A percentile compares a stretch with the other conserved stretches of the same genome.
Conservation (phyloP, 2,113 vertebrate species). For the Vidua macroura region DNA sequence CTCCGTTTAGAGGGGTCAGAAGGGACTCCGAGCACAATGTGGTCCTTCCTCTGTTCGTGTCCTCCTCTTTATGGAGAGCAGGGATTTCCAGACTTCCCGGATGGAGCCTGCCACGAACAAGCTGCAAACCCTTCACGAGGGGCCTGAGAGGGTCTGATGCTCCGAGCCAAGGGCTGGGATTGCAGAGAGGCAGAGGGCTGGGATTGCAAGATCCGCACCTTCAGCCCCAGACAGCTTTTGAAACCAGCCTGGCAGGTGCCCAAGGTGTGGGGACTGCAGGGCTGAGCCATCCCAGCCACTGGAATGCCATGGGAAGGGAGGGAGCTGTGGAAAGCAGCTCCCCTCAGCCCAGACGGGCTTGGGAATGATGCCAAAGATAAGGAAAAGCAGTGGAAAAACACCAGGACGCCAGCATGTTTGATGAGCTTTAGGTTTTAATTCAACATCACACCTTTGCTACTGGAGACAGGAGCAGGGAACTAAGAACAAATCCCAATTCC, state of each 20-base stretch:
- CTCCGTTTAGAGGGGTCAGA: not conserved
- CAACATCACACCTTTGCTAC: constrained; percentile 23
- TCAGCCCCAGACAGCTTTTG: not conserved
- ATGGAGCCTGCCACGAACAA: rapidly evolving
- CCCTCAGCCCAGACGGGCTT: too few species aligned
- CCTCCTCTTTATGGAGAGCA: not conserved
- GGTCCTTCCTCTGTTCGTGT: not conserved
- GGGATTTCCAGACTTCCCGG: not conserved
- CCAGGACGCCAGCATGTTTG: not conserved
- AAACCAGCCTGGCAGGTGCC: not conserved
- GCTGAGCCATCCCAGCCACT: not conserved
- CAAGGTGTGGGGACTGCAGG: not conserved
- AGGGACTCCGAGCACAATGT: rapidly evolving
- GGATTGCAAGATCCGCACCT: not conserved
- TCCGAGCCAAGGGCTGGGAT: not conserved
- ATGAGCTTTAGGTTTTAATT: constrained; percentile 52
- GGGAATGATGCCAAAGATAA: not conserved
- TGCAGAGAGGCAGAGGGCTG: too few species aligned
- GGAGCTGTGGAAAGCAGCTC: not conserved
- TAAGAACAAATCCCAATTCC: not conserved
- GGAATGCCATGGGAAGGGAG: not conserved
- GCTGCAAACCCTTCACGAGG: rapidly evolving
- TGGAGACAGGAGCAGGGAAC: not conserved
- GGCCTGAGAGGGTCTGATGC: not conserved
- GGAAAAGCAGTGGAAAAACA: not conserved